Evolutionary conservation across 92 coral and sea anemone genomes (phyloP).

Genomic region (Parazoanthus atlanticus): DNA sequence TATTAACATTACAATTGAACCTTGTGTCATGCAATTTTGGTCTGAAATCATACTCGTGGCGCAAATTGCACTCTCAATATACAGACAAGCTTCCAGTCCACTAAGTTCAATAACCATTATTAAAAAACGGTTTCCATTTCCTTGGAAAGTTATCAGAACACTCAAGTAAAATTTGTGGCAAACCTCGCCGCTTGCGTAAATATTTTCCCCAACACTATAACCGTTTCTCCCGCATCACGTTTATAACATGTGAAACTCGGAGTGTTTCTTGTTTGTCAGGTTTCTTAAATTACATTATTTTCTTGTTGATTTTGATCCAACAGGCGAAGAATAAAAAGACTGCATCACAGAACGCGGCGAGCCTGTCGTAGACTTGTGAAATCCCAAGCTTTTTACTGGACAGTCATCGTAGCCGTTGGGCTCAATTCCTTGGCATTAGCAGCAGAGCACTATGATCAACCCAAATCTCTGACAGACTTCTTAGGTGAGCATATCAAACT

Average conservation of each 20-base stretch:
- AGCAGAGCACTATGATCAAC: constrained; percentile 94
- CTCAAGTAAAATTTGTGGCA: too few relatives aligned
- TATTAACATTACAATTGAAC: too few relatives aligned
- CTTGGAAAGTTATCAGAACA: not conserved
- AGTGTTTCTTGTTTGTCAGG: too few relatives aligned
- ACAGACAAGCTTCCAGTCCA: too few relatives aligned
- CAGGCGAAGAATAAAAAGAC: constrained; percentile 84
- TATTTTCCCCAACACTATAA: not conserved
- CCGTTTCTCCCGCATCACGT: too few relatives aligned
- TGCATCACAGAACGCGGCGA: constrained; percentile 88
- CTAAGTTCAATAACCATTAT: too few relatives aligned
- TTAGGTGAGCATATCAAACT: constrained; percentile 69
- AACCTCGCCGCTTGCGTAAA: too few relatives aligned
- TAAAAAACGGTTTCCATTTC: not conserved
- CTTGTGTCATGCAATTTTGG: too few relatives aligned
- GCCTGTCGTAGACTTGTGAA: constrained; percentile 88
- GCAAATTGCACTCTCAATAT: too few relatives aligned
- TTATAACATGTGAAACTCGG: too few relatives aligned
- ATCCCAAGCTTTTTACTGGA: constrained; percentile 95
- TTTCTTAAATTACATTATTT: too few relatives aligned
- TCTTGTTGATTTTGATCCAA: not conserved
- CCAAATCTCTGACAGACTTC: constrained; percentile 82
- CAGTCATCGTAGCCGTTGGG: constrained; percentile 91
- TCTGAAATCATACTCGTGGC: too few relatives aligned
- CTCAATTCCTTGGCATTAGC: constrained; percentile 92